Conservation (phyloP, 2,888 invertebrate species). For the Ceriagrion tenellum region DNA sequence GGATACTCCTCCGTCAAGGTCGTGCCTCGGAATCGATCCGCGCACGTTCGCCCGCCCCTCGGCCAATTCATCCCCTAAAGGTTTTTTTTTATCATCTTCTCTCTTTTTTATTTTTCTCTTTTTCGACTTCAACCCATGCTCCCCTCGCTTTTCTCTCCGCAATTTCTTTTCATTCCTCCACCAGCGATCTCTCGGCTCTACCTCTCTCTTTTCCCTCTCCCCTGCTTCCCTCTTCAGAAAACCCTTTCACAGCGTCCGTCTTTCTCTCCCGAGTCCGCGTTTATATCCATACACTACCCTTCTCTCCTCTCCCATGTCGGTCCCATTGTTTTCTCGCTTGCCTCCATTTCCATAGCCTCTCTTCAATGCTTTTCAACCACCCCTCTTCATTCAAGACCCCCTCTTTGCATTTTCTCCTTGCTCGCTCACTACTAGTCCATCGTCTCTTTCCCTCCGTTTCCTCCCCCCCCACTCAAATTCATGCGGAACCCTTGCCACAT, state of each 20-base stretch:
- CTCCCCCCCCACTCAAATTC: neutral
- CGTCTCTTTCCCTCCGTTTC: neutral
- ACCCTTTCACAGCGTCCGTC: neutral
- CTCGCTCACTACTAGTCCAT: too few relatives aligned
- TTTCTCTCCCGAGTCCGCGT: constrained; percentile 16
- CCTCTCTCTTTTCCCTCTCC: neutral
- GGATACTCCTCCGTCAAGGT: constrained; percentile 24
- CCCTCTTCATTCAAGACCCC: neutral
- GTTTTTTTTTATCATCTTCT: neutral
- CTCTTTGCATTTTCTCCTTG: neutral
- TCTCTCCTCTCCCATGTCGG: neutral
- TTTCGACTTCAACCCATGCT: constrained; percentile 8
- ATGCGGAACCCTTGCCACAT: neutral
- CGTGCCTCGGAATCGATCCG: neutral
- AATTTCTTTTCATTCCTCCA: neutral
- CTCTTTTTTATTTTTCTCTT: neutral
- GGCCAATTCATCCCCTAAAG: neutral
- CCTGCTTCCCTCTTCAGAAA: constrained; percentile 6
- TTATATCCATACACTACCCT: neutral
- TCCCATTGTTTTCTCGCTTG: neutral
- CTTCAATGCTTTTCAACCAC: neutral
- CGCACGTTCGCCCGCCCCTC: neutral
- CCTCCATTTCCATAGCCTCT: neutral
- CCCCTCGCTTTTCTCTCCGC: neutral
- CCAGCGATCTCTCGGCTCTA: neutral